phyloP scores from a whole-genome alignment of 2,888 invertebrate genomes.

The Spilosoma lubricipeda region DNA sequence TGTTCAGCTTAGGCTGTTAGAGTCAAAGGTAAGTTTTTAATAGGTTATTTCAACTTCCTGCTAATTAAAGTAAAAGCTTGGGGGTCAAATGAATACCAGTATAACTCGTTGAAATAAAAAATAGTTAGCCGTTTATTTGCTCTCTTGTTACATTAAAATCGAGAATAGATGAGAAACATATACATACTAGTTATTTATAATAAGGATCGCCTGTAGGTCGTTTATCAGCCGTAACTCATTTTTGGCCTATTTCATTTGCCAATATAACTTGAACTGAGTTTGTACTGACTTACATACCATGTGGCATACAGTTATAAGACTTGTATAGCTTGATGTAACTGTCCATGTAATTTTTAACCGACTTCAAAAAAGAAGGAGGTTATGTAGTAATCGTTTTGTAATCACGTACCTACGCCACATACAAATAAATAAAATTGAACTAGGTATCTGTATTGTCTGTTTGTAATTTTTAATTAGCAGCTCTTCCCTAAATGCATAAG shows the following conservation, averaged over 20 bases:
- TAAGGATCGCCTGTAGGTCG: no score
- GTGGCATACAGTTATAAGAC: no score
- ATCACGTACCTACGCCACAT: no score
- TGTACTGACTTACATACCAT: not conserved
- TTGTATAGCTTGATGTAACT: no score
- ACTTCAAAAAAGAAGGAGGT: no score
- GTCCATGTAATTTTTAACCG: no score
- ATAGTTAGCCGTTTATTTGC: not conserved
- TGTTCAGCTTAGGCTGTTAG: conserved; percentile 11
- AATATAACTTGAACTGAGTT: not conserved
- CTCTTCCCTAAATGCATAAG: no score
- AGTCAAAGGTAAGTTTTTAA: not conserved
- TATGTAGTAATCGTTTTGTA: no score
- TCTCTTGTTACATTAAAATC: not conserved
- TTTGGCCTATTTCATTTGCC: not conserved
- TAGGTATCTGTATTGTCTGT: no score
- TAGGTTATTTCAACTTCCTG: not conserved
- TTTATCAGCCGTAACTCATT: no score
- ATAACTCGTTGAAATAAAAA: not conserved
- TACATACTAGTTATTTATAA: not conserved
- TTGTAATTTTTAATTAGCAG: no score
- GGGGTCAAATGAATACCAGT: not conserved
- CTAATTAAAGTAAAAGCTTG: not conserved
- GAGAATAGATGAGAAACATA: not conserved
- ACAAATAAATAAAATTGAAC: no score